A percentile compares a stretch with the other conserved stretches of the same genome.
Conservation (phyloP, 1,140 invertebrate genomes). For the Drosophila punjabiensis region DNA sequence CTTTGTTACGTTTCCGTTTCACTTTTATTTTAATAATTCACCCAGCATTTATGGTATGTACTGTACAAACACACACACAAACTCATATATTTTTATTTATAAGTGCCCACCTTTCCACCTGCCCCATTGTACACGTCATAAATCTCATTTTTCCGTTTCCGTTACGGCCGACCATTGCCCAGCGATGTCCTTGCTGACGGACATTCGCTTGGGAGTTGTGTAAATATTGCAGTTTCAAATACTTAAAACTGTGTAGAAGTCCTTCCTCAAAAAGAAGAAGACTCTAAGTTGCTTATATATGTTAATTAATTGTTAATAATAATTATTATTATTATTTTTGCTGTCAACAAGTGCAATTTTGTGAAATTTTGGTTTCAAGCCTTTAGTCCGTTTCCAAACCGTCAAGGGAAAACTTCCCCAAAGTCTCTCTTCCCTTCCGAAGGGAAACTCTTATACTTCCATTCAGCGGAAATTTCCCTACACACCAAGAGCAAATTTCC, state of each 20-base stretch:
- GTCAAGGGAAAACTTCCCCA: constrained; percentile 18
- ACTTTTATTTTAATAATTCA: constrained; percentile 84
- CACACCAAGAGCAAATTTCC: constrained; percentile 56
- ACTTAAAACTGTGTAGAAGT: not conserved
- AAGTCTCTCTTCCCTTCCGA: constrained; percentile 11
- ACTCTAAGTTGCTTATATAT: not conserved
- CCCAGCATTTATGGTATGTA: constrained; percentile 78
- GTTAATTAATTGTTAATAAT: not conserved
- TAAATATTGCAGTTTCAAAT: constrained; percentile 24
- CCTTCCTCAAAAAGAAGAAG: not conserved
- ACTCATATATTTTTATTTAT: constrained; percentile 63
- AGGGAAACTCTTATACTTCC: constrained; percentile 64
- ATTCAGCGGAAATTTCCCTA: constrained; percentile 37
- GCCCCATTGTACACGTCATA: constrained; percentile 74
- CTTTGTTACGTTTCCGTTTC: constrained; percentile 83
- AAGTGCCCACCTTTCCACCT: constrained; percentile 30
- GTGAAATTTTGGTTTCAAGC: constrained; percentile 19
- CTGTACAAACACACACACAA: constrained; percentile 56
- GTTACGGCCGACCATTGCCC: constrained; percentile 59
- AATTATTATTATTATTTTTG: not conserved
- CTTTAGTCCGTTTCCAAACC: constrained; percentile 49
- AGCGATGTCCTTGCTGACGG: constrained; percentile 17
- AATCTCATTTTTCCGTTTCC: constrained; percentile 83
- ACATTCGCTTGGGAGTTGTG: not conserved
- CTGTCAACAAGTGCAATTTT: constrained; percentile 60